Evolutionary conservation across 1,140 invertebrate genomes (phyloP).

Genomic region (Centruroides vittatus): DNA sequence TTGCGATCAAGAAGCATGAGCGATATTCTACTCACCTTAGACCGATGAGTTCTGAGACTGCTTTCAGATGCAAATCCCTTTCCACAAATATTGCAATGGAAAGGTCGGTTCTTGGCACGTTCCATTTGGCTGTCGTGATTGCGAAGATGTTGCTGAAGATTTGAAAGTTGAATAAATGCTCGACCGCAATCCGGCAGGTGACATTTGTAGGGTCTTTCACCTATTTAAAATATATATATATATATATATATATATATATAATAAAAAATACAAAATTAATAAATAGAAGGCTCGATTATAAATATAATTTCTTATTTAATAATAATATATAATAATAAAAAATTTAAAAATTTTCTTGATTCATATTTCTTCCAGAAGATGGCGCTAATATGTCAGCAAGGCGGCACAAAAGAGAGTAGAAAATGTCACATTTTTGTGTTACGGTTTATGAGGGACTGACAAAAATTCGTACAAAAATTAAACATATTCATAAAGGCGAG

Average conservation of each 20-base stretch:
- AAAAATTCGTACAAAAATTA: no score
- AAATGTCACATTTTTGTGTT: no score
- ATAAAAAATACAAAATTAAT: neutral
- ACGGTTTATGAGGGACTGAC: no score
- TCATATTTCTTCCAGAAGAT: no score
- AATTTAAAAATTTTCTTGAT: no score
- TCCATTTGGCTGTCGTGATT: slow-evolving; percentile 94
- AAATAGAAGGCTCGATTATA: neutral
- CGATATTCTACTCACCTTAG: slow-evolving; percentile 59
- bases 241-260: slow-evolving; percentile 7
- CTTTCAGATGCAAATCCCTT: slow-evolving; percentile 93
- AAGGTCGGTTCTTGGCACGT: slow-evolving; percentile 82
- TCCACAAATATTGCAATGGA: slow-evolving; percentile 91
- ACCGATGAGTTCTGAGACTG: slow-evolving; percentile 83
- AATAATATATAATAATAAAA: no score
- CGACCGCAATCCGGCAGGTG: slow-evolving; percentile 86
- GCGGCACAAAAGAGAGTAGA: no score
- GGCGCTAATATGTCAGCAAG: no score
- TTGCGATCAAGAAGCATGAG: neutral
- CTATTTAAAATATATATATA: slow-evolving; percentile 41
- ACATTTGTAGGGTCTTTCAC: slow-evolving; percentile 92
- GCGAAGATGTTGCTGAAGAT: slow-evolving; percentile 88
- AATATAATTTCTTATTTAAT: no score
- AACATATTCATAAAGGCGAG: no score
- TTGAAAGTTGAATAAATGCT: slow-evolving; percentile 93